Evolutionary conservation across 2,113 vertebrate genomes (phyloP), one percentile per base, ranked within the genome.

Genomic region (Dissostichus mawsoni): DNA sequence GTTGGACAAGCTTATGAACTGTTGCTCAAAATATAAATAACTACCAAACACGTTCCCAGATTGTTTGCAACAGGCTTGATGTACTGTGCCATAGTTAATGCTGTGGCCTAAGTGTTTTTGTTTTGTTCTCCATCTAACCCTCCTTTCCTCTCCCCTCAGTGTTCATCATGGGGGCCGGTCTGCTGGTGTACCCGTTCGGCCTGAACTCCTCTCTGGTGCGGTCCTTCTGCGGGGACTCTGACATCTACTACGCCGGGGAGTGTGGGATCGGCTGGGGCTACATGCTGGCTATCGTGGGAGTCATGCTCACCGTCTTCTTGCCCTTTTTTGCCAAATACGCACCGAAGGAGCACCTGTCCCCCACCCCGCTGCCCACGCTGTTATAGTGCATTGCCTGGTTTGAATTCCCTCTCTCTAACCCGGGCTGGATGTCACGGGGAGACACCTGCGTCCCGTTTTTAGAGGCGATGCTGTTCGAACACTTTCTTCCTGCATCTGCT

Each of bases 311-410:
- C 18, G 94, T 97, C 83, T 98, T 98, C 91, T 92, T 98, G 93
- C 97, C 97, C 81, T 98, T 97, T 93, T 98, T 98, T 85, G 97
- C 97, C 89, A 98, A 97, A 96, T 98, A 98, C 79, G 97, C 97
- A 89, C 97, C 97, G 6, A 97, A 97, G 94, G 97, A 98, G 94
- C 96, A 97, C 76, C 93, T 95, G 83, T 97, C 96, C 80, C 96
- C 96, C 29, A 98, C 97, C 55, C 97, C 97, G 10, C 87, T 98
- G 79, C 97, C 97, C 89, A 96, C 97, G 18, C 95, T 98, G 90
- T 97, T 98, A 96, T 98, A 98, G 95, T 93, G 93, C 69, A 90
- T 69, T 72, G 86, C 71, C 76, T 44, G 44, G 23, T 61, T 11
- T 73, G 52, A 13, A 13, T 41, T 8, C 20, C 18, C 10, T 29